Percentiles rank a stretch among this genome's conserved stretches.
These are phyloP conservation scores for Palythoa grandis DNA, from an alignment of 92 coral and sea anemone species.

Conservation along the genomic window DNA sequence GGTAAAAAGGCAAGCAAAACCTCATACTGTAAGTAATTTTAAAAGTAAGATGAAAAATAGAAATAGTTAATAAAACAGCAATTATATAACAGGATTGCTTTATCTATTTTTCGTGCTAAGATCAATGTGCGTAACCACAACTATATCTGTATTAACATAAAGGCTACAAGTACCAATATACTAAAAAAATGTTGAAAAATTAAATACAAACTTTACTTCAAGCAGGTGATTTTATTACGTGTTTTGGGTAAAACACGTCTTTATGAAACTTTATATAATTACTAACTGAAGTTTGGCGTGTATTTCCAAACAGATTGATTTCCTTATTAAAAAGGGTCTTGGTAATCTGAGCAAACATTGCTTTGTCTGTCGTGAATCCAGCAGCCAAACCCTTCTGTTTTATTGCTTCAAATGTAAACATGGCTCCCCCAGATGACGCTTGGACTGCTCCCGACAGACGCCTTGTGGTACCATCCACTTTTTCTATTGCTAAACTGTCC, in stretches of 20 bases:
- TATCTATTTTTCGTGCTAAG: no score
- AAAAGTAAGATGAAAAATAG: neutral
- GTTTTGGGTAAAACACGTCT: neutral
- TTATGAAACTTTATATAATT: neutral
- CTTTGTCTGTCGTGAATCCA: conserved; percentile 40
- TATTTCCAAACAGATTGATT: conserved; percentile 34
- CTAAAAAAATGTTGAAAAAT: no score
- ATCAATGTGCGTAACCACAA: no score
- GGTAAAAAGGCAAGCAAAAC: neutral
- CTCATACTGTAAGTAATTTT: neutral
- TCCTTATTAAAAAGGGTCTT: conserved; percentile 21
- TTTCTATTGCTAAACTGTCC: conserved; percentile 4
- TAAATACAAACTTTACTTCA: no score
- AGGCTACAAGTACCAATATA: no score
- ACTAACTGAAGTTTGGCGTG: conserved; percentile 33
- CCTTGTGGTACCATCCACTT: conserved; percentile 19
- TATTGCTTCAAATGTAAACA: conserved; percentile 34
- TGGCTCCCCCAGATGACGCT: conserved; percentile 7
- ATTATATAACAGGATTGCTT: no score
- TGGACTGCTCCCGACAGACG: conserved; percentile 13
- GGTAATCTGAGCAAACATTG: conserved; percentile 38
- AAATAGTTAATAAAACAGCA: no score
- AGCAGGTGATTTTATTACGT: no score
- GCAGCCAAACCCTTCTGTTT: conserved; percentile 42
- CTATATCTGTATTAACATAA: no score